Conservation (phyloP, 2,113 vertebrate species). For the Neolamprologus hecqui region DNA sequence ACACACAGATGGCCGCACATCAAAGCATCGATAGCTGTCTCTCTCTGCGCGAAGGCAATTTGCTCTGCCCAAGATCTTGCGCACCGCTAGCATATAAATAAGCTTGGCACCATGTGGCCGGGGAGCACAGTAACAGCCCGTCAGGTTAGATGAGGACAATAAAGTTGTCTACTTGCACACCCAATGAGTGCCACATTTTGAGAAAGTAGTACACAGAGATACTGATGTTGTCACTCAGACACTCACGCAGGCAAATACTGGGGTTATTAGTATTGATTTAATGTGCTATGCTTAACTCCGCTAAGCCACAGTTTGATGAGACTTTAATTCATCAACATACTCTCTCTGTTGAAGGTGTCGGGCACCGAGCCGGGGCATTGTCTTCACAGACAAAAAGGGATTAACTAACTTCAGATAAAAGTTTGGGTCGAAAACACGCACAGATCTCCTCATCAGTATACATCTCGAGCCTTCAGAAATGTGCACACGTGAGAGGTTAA, state of each 20-base stretch:
- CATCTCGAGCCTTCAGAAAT: background rate
- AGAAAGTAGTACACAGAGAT: background rate
- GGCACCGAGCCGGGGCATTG: background rate
- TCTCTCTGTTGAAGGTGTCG: background rate
- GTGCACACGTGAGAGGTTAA: background rate
- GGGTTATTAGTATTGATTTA: constrained; percentile 59
- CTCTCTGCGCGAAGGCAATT: constrained; percentile 54
- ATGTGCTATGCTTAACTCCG: constrained; percentile 25
- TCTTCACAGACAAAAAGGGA: constrained; percentile 11
- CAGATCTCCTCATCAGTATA: background rate
- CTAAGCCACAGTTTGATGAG: constrained; percentile 45
- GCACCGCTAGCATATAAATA: constrained; percentile 65
- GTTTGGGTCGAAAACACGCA: background rate
- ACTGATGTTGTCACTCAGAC: constrained; percentile 1
- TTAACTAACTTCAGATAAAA: constrained; percentile 15
- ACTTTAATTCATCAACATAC: constrained; percentile 48
- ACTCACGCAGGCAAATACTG: background rate
- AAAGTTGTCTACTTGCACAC: constrained; percentile 33
- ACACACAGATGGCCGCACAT: constrained; percentile 41
- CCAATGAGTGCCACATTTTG: constrained; percentile 11
- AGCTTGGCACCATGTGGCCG: constrained; percentile 43
- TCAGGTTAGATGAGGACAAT: constrained; percentile 58
- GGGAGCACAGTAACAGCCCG: constrained; percentile 44
- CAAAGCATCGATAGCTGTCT: constrained; percentile 53
- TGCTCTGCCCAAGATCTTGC: constrained; percentile 49